Evolutionary conservation across 1,140 invertebrate species (phyloP), one percentile per base, ranked within the genome.

Genomic region (Nymphalis io): DNA sequence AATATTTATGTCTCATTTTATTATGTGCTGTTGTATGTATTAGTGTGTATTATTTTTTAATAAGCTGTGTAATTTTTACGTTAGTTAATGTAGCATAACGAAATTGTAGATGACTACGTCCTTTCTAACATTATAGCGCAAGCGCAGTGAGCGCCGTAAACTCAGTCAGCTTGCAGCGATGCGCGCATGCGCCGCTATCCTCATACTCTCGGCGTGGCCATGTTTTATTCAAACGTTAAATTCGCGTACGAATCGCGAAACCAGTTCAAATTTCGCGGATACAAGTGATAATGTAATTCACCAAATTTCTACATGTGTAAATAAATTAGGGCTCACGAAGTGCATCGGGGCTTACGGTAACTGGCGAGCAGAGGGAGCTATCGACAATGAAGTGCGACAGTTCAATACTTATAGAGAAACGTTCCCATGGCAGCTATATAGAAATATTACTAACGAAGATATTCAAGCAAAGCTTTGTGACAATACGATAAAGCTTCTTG

Each of bases 331-430:
- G 13, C 72, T 85, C 0, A 60, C 80, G 48, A 89, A 89, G 84
- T 93, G 92, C 81, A 57, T 92, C 10, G 85, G 77, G 66, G 91
- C 90, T n/a, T 88, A 87, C 70, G 82, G 86, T 44, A 71, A 75
- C 1, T 88, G 85, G 83, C 82, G 87, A 33, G 87, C 90, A 21
- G 80, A 91, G 73, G 74, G 78, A 27, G 84, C 88, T n/a, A 59
- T 84, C 21, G 55, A 76, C 38, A 23, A 62, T 12, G 66, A 79
- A n/a, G 44, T 69, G 20, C 33, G 16, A 63, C 65, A 21, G n/a
- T 46, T 53, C 61, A 27, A 78, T 75, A 16, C 66, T 76, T 27
- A 83, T 63, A 83, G 33, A 73, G 46, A 44, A 77, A 68, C 67
- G 60, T 93, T 92, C 67, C 83, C 83, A 38, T 92, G 92, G 92